Conservation (phyloP, 2,888 invertebrate genomes). For the Liodrosophila aerea region DNA sequence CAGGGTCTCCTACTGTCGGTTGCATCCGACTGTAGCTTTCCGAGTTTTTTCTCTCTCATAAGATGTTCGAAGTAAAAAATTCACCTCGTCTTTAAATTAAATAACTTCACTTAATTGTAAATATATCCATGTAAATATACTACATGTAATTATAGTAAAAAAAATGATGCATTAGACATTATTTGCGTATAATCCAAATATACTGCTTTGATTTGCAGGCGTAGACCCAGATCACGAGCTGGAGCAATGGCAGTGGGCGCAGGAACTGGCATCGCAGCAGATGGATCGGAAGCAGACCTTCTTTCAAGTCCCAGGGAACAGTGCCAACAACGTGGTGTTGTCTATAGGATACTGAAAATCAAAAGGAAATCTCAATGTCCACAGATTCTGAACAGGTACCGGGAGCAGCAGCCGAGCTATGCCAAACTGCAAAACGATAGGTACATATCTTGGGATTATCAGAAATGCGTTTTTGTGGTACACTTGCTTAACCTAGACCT, state of each 20-base stretch:
- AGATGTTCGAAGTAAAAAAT: too few relatives aligned
- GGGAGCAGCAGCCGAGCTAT: conserved; percentile 79
- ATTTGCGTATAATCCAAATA: too few relatives aligned
- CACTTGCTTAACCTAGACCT: neutral
- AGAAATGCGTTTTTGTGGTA: neutral
- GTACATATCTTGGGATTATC: conserved; percentile 22
- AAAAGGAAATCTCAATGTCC: conserved; percentile 64
- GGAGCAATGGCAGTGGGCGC: too few relatives aligned
- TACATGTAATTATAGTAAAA: too few relatives aligned
- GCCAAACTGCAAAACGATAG: conserved; percentile 74
- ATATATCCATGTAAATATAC: too few relatives aligned
- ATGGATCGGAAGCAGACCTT: conserved; percentile 77
- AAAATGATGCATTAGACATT: too few relatives aligned
- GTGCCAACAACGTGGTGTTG: conserved; percentile 54
- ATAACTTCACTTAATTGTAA: too few relatives aligned
- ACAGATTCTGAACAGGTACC: conserved; percentile 80
- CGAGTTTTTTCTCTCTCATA: too few relatives aligned
- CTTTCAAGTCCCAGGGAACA: conserved; percentile 71
- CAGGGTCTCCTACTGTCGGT: too few relatives aligned
- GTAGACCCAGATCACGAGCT: conserved; percentile 42
- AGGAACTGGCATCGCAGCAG: conserved; percentile 2
- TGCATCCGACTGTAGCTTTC: too few relatives aligned
- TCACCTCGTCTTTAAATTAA: too few relatives aligned
- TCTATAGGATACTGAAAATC: conserved; percentile 63
- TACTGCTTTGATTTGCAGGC: conserved; percentile 51